Conservation (phyloP, 1,140 invertebrate genomes). For the Antheraea mylitta region DNA sequence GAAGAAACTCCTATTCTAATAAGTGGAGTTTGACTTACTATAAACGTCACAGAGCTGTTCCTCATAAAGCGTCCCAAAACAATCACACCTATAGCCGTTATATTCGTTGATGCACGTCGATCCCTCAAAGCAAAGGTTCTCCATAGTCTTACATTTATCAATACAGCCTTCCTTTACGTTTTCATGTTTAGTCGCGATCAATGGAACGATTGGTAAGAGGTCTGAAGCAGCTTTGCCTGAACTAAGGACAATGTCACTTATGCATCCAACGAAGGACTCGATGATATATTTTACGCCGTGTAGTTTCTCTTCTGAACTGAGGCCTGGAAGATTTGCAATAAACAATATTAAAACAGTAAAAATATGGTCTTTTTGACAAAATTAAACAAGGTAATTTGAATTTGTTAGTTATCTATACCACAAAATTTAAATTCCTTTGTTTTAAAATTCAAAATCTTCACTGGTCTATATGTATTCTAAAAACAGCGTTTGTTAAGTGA, state of each 20-base stretch:
- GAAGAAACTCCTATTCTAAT: not conserved
- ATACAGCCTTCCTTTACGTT: slow-evolving; percentile 92
- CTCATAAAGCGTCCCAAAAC: slow-evolving; percentile 94
- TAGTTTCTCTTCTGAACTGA: slow-evolving; percentile 90
- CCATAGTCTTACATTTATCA: slow-evolving; percentile 87
- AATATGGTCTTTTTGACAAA: no score
- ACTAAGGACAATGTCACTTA: slow-evolving; percentile 90
- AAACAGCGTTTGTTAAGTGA: no score
- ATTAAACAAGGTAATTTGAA: no score
- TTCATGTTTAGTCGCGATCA: slow-evolving; percentile 91
- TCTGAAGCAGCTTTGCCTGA: slow-evolving; percentile 91
- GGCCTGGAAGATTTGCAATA: slow-evolving; percentile 78
- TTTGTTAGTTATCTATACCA: no score
- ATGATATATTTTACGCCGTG: slow-evolving; percentile 95
- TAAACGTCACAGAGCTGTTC: slow-evolving; percentile 94
- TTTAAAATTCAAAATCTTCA: no score
- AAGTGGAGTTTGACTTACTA: slow-evolving; percentile 81
- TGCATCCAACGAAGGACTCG: slow-evolving; percentile 95
- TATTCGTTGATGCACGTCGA: slow-evolving; percentile 94
- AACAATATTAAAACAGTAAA: not conserved
- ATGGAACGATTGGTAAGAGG: slow-evolving; percentile 86
- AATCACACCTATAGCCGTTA: slow-evolving; percentile 91
- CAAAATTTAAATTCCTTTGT: no score
- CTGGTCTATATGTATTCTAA: no score
- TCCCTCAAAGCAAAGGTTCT: slow-evolving; percentile 91